Evolutionary conservation across 2,888 invertebrate species (phyloP), one percentile per base, ranked within the genome.

Genomic region (Acleris sparsana): DNA sequence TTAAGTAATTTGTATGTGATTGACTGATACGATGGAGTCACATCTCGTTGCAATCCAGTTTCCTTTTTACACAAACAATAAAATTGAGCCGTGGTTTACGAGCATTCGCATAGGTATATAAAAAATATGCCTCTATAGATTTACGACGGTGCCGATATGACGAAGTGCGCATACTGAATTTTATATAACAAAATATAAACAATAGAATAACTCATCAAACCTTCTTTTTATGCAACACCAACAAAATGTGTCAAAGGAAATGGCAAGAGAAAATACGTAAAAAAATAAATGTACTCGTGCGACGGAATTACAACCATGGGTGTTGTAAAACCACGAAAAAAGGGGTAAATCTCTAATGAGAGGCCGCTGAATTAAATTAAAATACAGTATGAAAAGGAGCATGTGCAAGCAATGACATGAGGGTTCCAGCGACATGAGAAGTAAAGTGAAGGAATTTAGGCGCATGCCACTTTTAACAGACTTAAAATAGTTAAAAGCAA

Each of bases 251-350:
- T 39, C 39, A 39, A 39, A 39, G 1, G 39, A 33, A 4, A 39
- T 39, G 55, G 49, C 49, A 55, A 25, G 59, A 43, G 25, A 16
- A 64, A 63, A 64, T 33, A 59, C 53, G 53, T 18, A 64, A 64
- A 64, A 64, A 49, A 59, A 25, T 43, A 59, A 29, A 53, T 59
- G 22, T 53, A 44, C 13, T 44, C n/a, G 53, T 29, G 48, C n/a
- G 17, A 44, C 29, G 17, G 20, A 60, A 51, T 65, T 61, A 61
- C 60, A 61, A 29, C 55, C 55, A 51, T 49, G 64, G 53, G 60
- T 65, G 64, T 51, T 56, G 55, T 60, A 65, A 65, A 65, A 51
- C 43, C 49, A 44, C 53, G 33, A 56, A 57, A 60, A 53, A 55
- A 33, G 33, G 22, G 55, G 33, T 20, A 56, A 56, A 61, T 51